Evolutionary conservation across 1,140 invertebrate species (phyloP), one percentile per base, ranked within the genome.

Genomic region (Trichonephila clavipes): DNA sequence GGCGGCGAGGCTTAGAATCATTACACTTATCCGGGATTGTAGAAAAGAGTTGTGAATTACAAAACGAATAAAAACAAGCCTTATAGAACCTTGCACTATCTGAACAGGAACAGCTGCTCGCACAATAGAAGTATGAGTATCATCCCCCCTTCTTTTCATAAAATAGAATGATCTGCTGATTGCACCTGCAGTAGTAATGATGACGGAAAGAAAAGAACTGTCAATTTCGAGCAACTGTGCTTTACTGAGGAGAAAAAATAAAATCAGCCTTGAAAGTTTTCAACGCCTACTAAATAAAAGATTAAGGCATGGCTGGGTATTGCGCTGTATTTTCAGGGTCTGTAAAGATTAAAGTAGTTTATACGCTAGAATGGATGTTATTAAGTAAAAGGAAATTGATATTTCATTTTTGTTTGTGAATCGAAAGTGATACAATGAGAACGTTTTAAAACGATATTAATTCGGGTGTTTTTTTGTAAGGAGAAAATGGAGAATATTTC

Each of bases 11-110:
- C 72, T 24, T 77, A 28, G 14, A 18, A 40, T 34, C 34, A 77
- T 77, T 77, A 34, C 72, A 40, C 72, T 77, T 77, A 77, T 77
- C 72, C 72, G 28, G 72, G 18, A 77, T 77, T 77, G 72, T 34
- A 40, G 28, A 34, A 18, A 7, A 18, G 72, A 69, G 34, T 12
- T 18, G 72, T 40, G 24, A 34, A 77, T 77, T 77, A 77, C 34
- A 77, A 77, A 77, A 77, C 14, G 72, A 34, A 19, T 18, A 64
- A 64, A 19, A 40, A 14, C 14, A 77, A 77, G 28, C 28, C 28
- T n/a, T 40, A 77, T 40, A 34, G 28, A 77, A 69, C 14, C 21
- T 69, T 69, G 66, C n/a, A 40, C 16, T 28, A 7, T 77, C 72
- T 19, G 28, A 34, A 19, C 62, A 51, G 10, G 62, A 64, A 12